Percentiles rank a stretch among this genome's conserved stretches.
Evolutionary conservation across 2,113 vertebrate genomes (phyloP).

Genomic region (Elephantulus edwardii): DNA sequence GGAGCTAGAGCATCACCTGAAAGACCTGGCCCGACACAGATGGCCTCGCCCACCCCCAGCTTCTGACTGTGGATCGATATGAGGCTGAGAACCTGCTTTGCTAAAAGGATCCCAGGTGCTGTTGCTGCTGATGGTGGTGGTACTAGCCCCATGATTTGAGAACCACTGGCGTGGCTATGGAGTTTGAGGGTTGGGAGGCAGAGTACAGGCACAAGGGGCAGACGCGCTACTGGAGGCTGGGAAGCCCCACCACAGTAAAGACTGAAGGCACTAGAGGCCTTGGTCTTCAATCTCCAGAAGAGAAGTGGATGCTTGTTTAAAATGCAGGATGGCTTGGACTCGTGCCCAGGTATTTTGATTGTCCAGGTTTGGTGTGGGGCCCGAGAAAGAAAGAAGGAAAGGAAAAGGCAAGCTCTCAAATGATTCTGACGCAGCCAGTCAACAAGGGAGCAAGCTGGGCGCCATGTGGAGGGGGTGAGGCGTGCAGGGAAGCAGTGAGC

Average conservation of each 20-base stretch:
- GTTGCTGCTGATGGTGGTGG: background rate
- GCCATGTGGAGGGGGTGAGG: too few relatives aligned
- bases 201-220: background rate
- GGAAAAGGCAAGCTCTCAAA: too few relatives aligned
- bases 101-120: background rate
- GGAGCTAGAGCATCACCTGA: background rate
- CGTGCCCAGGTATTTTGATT: background rate
- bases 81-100: background rate
- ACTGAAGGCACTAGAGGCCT: background rate
- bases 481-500: too few relatives aligned
- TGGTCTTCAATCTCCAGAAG: background rate
- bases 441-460: background rate
- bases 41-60: background rate
- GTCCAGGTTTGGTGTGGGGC: background rate
- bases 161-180: fast-evolving
- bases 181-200: too few relatives aligned
- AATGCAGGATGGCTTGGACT: background rate
- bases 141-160: background rate
- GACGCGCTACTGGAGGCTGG: background rate
- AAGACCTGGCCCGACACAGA: background rate
- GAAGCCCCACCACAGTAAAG: background rate
- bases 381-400: background rate
- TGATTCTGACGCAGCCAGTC: background rate
- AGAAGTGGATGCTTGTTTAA: background rate
- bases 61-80: background rate